Evolutionary conservation across 1,140 invertebrate species (phyloP).

Genomic region (Bombyx mori): ASM3026992v2 NC_085112.1:4250001-4250500

Average conservation of each 20-base stretch:
- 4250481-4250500: too few relatives aligned
- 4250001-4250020: neutral
- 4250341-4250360: slow-evolving; percentile 18
- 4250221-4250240: neutral
- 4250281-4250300: slow-evolving; percentile 30
- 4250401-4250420: slow-evolving; percentile 18
- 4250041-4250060: too few relatives aligned
- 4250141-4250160: too few relatives aligned
- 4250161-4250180: too few relatives aligned
- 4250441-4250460: too few relatives aligned
- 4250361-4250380: slow-evolving; percentile 35
- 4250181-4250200: too few relatives aligned
- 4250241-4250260: slow-evolving; percentile 4
- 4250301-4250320: slow-evolving; percentile 29
- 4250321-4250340: slow-evolving; percentile 29
- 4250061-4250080: too few relatives aligned
- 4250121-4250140: too few relatives aligned
- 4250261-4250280: slow-evolving; percentile 22
- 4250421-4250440: neutral
- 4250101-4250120: too few relatives aligned
- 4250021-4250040: too few relatives aligned
- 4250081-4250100: too few relatives aligned
- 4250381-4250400: slow-evolving; percentile 30
- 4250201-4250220: neutral
- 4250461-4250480: too few relatives aligned